Evolutionary conservation across 2,797 vertebrate genomes (phyloP).

Genomic region (Momotus momota): DNA sequence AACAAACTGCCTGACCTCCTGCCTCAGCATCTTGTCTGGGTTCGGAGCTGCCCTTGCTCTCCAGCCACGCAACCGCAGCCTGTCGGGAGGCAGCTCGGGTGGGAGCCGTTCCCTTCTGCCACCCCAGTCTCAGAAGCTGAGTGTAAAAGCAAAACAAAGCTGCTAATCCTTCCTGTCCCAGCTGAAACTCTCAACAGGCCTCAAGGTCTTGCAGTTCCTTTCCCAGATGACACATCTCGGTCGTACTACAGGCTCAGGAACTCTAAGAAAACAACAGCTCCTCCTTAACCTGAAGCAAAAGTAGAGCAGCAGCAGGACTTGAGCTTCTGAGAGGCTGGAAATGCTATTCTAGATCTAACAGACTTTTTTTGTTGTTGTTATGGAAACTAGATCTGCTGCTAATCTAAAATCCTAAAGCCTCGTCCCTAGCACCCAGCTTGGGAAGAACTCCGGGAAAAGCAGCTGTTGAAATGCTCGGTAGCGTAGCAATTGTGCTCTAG

Average conservation of each 20-base stretch:
- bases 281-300: conserved; percentile 31
- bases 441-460: conserved; percentile 2
- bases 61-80: accelerated
- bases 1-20: conserved; percentile 61
- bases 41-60: neutral
- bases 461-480: neutral
- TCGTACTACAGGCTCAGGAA: neutral
- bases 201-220: neutral
- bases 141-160: neutral
- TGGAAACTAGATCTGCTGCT: conserved; percentile 48
- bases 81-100: neutral
- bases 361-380: conserved; percentile 20
- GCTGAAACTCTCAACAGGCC: neutral
- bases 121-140: neutral
- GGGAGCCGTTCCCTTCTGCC: neutral
- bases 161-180: neutral
- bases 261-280: conserved; percentile 1
- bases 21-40: neutral
- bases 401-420: conserved; percentile 4
- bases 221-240: neutral
- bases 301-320: neutral
- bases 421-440: neutral
- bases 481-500: neutral
- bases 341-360: neutral
- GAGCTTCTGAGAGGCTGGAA: neutral